Evolutionary conservation across 2,113 vertebrate species (phyloP), one percentile per base, ranked within the genome.

Genomic region (Colinus virginianus): DNA sequence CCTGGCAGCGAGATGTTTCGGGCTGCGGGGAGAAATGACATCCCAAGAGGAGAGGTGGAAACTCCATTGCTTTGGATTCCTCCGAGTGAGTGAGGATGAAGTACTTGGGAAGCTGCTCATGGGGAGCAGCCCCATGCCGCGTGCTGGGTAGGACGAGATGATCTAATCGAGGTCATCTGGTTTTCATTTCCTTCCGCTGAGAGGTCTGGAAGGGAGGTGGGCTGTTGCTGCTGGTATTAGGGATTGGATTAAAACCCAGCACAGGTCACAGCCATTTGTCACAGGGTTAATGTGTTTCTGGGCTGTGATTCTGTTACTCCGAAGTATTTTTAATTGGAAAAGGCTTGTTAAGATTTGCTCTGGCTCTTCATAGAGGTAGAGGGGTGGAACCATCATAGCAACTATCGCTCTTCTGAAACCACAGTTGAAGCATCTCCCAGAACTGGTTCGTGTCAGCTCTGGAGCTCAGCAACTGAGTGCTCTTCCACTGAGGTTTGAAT

Each of bases 1-100:
- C 89, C 89, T 78, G 66, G 43, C 75, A 38, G 38, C 1, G 53
- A 49, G 56, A 26, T 48, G 43, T 15, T 28, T 19, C 11, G 28
- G 36, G 61, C 66, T 67, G 67, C 4, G 12, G 53, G 84, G 90
- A 72, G 56, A 71, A 94, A 71, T 43, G 36, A 20, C 2, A n/a
- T 94, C 96, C 86, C 95, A 48, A 40, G 96, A 84, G 92, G 81
- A 62, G 43, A 95, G 68, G 68, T 82, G 91, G 78, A 79, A 94
- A 66, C 71, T 76, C 87, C 84, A 34, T 56, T 3, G 0, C 86
- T 81, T 74, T n/a, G 66, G 81, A 15, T 34, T 78, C 83, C 17
- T 23, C 0, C 15, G 30, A 80, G 53, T 8, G 68, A 49, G 43
- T 25, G 15, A n/a, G 88, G 76, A 86, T 88, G 42, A 68, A 77